Conservation (phyloP, 2,888 invertebrate species). For the Teleogryllus oceanicus region DNA sequence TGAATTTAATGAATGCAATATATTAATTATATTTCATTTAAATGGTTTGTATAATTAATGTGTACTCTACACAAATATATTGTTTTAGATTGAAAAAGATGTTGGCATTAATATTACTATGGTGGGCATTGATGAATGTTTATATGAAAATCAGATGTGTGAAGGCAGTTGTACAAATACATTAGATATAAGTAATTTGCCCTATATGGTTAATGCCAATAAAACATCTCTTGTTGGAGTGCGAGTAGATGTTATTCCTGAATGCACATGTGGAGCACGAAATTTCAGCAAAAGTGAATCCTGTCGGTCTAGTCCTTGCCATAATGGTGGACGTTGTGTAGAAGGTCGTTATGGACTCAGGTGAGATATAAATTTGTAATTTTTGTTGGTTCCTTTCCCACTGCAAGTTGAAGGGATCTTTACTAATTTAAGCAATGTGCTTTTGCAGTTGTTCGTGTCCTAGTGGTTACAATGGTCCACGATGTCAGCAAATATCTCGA, state of each 20-base stretch:
- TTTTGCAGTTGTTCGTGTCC: slow-evolving; percentile 80
- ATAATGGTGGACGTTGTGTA: slow-evolving; percentile 93
- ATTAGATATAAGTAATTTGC: slow-evolving; percentile 81
- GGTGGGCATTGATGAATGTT: slow-evolving; percentile 96
- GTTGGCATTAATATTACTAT: slow-evolving; percentile 95
- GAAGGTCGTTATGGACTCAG: slow-evolving; percentile 77
- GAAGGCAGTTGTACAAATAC: slow-evolving; percentile 95
- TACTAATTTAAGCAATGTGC: neutral
- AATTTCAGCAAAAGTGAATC: slow-evolving; percentile 88
- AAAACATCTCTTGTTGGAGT: slow-evolving; percentile 96
- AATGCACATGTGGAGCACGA: slow-evolving; percentile 89
- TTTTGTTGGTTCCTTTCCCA: neutral
- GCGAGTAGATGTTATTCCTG: slow-evolving; percentile 84
- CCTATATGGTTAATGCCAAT: slow-evolving; percentile 96
- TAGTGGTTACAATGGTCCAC: slow-evolving; percentile 87
- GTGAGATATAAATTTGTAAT: slow-evolving; percentile 33
- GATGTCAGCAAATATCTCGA: slow-evolving; percentile 94
- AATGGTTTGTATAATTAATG: no score
- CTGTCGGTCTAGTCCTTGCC: slow-evolving; percentile 85
- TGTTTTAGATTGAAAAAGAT: slow-evolving; percentile 72
- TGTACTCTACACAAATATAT: slow-evolving; percentile 24
- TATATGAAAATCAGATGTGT: slow-evolving; percentile 91
- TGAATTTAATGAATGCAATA: no score
- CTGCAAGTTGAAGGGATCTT: neutral
- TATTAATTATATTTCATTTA: no score